Evolutionary conservation across 2,888 invertebrate genomes (phyloP), one percentile per base, ranked within the genome.

Genomic region (Mesodorylaimus sp.): DNA sequence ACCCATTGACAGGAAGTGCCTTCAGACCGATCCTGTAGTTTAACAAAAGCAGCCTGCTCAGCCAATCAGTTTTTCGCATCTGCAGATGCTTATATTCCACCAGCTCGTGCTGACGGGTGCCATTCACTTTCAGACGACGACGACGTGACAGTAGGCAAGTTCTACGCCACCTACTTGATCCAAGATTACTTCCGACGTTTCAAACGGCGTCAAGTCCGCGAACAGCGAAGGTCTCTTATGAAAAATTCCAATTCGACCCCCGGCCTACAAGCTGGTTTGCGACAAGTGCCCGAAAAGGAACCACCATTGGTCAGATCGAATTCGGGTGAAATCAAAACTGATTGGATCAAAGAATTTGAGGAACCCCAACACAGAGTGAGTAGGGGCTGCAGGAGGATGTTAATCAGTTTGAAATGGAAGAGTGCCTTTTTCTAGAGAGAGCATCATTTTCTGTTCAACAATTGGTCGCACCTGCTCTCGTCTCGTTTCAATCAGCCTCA

Each of bases 161-260:
- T 93, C 72, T 93, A 93, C 70, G 93, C 93, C 38, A 93, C 93
- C 16, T 93, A 93, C 75, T 78, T 93, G 26, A 93, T 93, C 62
- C 93, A 93, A 72, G 93, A 93, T 69, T 93, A 93, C 70, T 93
- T 93, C 71, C 77, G 91, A 60, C 77, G 91, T 63, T 95, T 95
- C 71, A 93, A 93, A 72, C 93, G 93, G 70, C 65, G 73, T 50
- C 79, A 91, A 57, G 70, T 72, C 56, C 65, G 38, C 3, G 64
- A 63, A 32, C 32, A 13, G 16, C 32, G 32, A 32, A 13, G 16
- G 10, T 13, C 16, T 32, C 32, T 32, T 16, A 32, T 32, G 10
- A 32, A 32, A 32, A 10, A 13, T 13, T 10, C 32, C 16, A 13
- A 16, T 32, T 32, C n/a, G n/a, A n/a, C n/a, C n/a, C n/a, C n/a